Evolutionary conservation across 1,140 invertebrate genomes (phyloP).

Genomic region (Drosophila lowei): DNA sequence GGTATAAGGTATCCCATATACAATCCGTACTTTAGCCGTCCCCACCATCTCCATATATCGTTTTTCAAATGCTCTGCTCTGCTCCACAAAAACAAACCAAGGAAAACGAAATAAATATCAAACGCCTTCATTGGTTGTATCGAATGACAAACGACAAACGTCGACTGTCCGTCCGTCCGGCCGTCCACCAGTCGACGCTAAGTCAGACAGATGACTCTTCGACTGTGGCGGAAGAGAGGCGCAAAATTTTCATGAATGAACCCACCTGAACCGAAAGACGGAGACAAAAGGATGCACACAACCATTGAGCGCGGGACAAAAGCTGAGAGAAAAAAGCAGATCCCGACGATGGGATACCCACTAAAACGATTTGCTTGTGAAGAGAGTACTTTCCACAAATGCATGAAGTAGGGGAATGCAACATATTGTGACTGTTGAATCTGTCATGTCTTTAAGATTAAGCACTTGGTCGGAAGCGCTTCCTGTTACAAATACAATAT

Average conservation of each 20-base stretch:
- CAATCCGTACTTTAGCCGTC: too few relatives aligned
- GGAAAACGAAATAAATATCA: slow-evolving; percentile 43
- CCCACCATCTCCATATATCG: slow-evolving; percentile 46
- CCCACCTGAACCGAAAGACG: slow-evolving; percentile 19
- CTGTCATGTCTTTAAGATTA: too few relatives aligned
- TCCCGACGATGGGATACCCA: too few relatives aligned
- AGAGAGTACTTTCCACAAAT: too few relatives aligned
- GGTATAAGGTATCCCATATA: slow-evolving; percentile 22
- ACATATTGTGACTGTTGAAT: too few relatives aligned
- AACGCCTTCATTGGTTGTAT: slow-evolving; percentile 68
- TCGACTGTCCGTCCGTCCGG: slow-evolving; percentile 4
- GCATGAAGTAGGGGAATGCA: too few relatives aligned
- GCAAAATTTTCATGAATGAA: slow-evolving; percentile 63
- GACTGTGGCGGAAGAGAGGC: slow-evolving; percentile 26
- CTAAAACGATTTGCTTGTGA: too few relatives aligned
- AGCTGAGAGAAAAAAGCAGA: background rate
- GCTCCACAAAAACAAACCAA: slow-evolving; percentile 15
- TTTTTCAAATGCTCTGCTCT: slow-evolving; percentile 59
- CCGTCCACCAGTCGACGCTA: slow-evolving; percentile 23
- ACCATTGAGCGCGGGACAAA: background rate
- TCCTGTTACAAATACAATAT: too few relatives aligned
- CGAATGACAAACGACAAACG: slow-evolving; percentile 72
- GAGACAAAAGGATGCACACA: slow-evolving; percentile 55
- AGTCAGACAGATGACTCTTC: slow-evolving; percentile 66
- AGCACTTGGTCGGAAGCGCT: too few relatives aligned